Percentiles rank a stretch among this genome's conserved stretches.
Evolutionary conservation across 2,113 vertebrate genomes (phyloP).

Genomic region (Pygoscelis adeliae): DNA sequence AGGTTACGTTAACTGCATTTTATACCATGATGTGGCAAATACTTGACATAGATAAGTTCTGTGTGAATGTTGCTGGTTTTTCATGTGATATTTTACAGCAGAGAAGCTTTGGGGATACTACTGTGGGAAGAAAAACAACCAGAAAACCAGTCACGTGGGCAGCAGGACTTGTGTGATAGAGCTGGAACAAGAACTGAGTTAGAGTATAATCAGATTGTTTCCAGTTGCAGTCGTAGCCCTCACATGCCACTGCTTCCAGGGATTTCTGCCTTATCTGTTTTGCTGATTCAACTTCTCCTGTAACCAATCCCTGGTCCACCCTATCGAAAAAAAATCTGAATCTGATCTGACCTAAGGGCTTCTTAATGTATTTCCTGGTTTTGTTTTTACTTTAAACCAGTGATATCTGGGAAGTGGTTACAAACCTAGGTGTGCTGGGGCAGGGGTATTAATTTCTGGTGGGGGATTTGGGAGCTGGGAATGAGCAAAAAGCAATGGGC

Average conservation of each 20-base stretch:
- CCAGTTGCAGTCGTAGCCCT: not conserved
- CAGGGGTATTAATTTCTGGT: not conserved
- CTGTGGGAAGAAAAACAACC: not conserved
- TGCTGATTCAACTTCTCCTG: not conserved
- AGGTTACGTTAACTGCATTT: not conserved
- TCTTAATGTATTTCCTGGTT: not conserved
- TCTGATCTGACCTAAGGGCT: not conserved
- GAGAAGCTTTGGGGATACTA: not conserved
- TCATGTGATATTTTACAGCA: not conserved
- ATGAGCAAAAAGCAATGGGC: not conserved
- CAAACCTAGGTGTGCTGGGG: not conserved
- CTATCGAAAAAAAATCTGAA: not conserved
- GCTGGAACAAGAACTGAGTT: not conserved
- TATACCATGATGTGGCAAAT: not conserved
- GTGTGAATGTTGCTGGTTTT: not conserved
- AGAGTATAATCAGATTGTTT: not conserved
- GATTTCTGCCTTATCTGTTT: not conserved
- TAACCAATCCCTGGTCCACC: not conserved
- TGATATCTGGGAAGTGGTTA: not conserved
- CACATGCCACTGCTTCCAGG: not conserved
- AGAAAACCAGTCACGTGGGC: not conserved
- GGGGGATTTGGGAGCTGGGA: accelerated
- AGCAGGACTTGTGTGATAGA: not conserved
- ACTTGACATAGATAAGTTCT: not conserved
- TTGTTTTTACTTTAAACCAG: not conserved